A percentile compares a stretch with the other conserved stretches of the same genome.
Conservation (phyloP, 2,113 vertebrate species). For the Macaca fascicularis region DNA sequence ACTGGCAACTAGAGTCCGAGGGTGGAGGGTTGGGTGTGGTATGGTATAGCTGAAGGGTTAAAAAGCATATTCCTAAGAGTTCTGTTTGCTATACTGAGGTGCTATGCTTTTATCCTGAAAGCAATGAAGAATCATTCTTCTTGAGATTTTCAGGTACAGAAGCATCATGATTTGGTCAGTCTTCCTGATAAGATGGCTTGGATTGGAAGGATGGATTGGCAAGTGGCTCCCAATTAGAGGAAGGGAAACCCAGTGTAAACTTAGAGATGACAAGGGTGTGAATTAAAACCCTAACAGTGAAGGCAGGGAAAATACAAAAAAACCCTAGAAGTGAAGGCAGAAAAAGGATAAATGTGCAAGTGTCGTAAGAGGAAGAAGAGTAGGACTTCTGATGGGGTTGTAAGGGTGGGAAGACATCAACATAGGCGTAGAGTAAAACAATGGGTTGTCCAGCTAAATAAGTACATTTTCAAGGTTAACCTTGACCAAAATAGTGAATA, state of each 20-base stretch:
- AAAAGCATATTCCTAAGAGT: not conserved
- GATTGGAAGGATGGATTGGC: not conserved
- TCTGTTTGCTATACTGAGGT: not conserved
- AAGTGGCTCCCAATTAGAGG: accelerated
- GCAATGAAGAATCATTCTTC: not conserved
- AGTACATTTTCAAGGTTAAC: not conserved
- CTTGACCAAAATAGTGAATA: not conserved
- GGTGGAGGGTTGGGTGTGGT: not conserved
- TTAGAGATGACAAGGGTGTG: not conserved
- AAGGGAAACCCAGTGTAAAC: not conserved
- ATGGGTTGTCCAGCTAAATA: not conserved
- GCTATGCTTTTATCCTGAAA: not conserved
- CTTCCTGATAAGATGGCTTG: not conserved
- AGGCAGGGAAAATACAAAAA: not conserved
- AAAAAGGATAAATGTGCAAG: not conserved
- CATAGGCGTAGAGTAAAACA: not conserved
- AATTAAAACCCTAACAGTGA: not conserved
- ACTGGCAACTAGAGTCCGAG: not conserved
- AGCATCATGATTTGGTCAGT: not conserved
- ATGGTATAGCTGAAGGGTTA: not conserved
- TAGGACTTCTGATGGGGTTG: not conserved
- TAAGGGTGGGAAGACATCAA: accelerated
- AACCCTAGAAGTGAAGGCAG: not conserved
- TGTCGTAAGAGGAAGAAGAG: not conserved
- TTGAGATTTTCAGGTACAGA: not conserved